Evolutionary conservation across 2,113 vertebrate genomes (phyloP).

Genomic region (Bujurquina vittata): DNA sequence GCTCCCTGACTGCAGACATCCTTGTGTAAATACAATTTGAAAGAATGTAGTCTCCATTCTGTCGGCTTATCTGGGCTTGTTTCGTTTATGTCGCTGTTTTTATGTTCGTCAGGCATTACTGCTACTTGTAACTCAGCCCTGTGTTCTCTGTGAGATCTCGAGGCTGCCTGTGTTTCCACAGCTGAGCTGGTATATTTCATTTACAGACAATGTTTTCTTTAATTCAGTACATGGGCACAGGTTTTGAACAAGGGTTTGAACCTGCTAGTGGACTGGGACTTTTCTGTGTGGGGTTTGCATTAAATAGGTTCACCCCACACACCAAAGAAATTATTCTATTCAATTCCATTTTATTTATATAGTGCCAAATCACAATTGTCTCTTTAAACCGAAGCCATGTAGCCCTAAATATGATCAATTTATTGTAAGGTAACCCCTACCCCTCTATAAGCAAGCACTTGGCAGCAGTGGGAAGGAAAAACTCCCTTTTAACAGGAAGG

Average conservation of each 20-base stretch:
- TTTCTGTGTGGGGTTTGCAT: neutral
- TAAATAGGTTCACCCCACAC: neutral
- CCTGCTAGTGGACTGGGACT: neutral
- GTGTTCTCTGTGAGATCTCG: conserved; percentile 19
- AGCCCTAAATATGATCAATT: no score
- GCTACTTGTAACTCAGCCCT: conserved; percentile 17
- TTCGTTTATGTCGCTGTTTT: neutral
- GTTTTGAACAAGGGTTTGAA: neutral
- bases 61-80: conserved; percentile 3
- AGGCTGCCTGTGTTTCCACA: conserved; percentile 50
- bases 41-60: neutral
- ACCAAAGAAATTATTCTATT: neutral
- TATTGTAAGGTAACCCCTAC: no score
- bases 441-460: no score
- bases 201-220: conserved; percentile 41
- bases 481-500: no score
- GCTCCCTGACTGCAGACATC: conserved; percentile 22
- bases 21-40: conserved; percentile 34
- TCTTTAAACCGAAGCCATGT: no score
- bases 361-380: no score
- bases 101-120: conserved; percentile 41
- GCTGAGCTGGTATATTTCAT: conserved; percentile 36
- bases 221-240: conserved; percentile 15
- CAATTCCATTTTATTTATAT: no score
- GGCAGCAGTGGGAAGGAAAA: no score